These are phyloP conservation scores for Lagopus muta DNA, from an alignment of 2,113 vertebrate genomes.

Conservation along the genomic window DNA sequence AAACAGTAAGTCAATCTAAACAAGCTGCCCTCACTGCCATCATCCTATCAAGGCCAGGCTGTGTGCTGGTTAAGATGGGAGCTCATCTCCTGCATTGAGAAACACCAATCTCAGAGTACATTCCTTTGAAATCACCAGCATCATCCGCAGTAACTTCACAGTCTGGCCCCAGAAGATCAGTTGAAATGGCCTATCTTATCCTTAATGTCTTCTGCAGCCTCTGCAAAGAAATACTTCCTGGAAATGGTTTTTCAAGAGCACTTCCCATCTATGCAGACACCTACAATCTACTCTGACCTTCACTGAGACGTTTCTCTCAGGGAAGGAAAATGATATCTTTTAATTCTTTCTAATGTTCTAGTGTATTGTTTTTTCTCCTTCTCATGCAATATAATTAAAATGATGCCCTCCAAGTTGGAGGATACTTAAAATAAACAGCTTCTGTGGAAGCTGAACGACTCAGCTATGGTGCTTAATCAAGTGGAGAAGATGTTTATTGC, in stretches of 20 bases:
- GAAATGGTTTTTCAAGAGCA: slow-evolving; percentile 18
- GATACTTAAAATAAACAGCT: slow-evolving; percentile 49
- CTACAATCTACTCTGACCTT: slow-evolving; percentile 52
- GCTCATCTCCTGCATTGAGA: not conserved
- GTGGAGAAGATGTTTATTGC: slow-evolving; percentile 52
- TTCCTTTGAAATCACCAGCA: slow-evolving; percentile 36
- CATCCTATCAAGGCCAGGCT: not conserved
- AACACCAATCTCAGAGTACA: not conserved
- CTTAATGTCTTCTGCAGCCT: slow-evolving; percentile 29
- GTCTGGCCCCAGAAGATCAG: slow-evolving; percentile 39
- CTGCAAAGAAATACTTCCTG: not conserved
- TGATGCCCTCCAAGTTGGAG: slow-evolving; percentile 48
- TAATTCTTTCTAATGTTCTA: slow-evolving; percentile 56
- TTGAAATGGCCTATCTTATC: slow-evolving; percentile 19
- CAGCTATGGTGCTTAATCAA: slow-evolving; percentile 54
- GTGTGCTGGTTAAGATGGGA: slow-evolving; percentile 33
- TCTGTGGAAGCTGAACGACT: slow-evolving; percentile 30
- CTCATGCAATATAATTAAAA: slow-evolving; percentile 68
- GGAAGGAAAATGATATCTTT: slow-evolving; percentile 56
- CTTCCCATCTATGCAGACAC: not conserved
- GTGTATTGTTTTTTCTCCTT: slow-evolving; percentile 55
- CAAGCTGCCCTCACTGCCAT: not conserved
- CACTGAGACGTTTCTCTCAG: slow-evolving; percentile 21
- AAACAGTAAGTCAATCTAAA: slow-evolving; percentile 6
- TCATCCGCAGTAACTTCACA: slow-evolving; percentile 40